These are phyloP conservation scores for Orchesella cincta DNA, from an alignment of 1,140 invertebrate genomes.

Conservation along the genomic window DNA sequence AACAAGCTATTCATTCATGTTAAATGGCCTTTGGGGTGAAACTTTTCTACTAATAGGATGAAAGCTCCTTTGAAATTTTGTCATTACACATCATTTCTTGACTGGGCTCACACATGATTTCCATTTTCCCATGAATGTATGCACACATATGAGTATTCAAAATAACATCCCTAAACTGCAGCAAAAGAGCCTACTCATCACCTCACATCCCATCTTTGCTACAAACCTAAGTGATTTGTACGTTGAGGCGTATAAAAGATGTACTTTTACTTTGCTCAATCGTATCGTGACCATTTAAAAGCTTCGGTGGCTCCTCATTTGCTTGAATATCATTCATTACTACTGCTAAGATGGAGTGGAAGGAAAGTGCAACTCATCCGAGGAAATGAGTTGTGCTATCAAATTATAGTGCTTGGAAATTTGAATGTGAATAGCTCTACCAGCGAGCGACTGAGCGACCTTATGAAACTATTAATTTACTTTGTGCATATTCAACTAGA, in stretches of 20 bases:
- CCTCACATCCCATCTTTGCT: background rate
- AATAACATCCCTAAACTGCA: too few relatives aligned
- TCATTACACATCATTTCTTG: constrained; percentile 14
- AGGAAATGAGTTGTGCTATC: background rate
- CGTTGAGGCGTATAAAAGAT: background rate
- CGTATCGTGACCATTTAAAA: constrained; percentile 10
- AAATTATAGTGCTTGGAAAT: background rate
- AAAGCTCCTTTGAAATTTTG: constrained; percentile 13
- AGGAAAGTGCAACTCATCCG: background rate
- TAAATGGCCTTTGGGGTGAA: constrained; percentile 25
- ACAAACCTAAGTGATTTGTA: background rate
- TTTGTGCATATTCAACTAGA: too few relatives aligned
- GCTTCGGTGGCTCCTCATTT: too few relatives aligned
- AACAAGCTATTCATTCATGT: too few relatives aligned
- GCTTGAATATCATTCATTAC: too few relatives aligned
- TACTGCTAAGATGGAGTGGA: too few relatives aligned
- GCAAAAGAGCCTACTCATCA: background rate
- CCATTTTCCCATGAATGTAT: background rate
- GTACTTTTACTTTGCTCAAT: background rate
- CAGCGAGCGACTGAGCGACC: too few relatives aligned
- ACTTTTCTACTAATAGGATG: background rate
- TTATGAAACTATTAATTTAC: too few relatives aligned
- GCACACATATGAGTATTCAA: too few relatives aligned
- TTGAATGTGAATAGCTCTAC: too few relatives aligned
- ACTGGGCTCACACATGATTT: background rate